phyloP scores from a whole-genome alignment of 2,797 vertebrate species.

The Pseudochaenichthys georgianus region DNA sequence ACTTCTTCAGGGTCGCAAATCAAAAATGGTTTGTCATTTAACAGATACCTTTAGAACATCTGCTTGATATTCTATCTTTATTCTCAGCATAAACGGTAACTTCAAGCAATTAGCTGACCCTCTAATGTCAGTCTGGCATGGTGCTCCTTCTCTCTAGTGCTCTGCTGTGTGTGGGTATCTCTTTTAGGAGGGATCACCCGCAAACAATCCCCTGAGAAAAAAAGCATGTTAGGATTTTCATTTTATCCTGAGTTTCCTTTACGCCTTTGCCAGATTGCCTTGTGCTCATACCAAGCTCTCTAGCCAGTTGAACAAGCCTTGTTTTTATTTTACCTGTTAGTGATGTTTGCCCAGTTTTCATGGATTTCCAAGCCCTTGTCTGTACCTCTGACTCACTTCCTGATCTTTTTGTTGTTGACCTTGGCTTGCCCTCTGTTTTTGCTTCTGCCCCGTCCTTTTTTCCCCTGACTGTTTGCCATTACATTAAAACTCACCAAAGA shows the following conservation, averaged over 20 bases:
- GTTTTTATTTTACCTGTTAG: not conserved
- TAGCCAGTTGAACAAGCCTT: not conserved
- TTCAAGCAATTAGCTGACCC: not conserved
- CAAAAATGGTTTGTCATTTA: not conserved
- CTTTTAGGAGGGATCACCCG: not conserved
- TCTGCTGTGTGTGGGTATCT: no score
- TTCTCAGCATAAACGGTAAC: not conserved
- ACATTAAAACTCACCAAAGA: not conserved
- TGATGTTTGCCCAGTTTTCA: not conserved
- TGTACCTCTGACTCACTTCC: not conserved
- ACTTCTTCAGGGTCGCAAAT: no score
- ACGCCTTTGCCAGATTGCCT: not conserved
- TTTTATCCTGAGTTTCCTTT: not conserved
- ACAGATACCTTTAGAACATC: not conserved
- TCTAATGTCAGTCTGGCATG: not conserved
- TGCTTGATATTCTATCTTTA: slow-evolving; percentile 2
- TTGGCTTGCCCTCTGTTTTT: not conserved
- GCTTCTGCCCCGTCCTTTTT: not conserved
- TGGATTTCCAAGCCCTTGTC: not conserved
- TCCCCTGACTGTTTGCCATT: not conserved
- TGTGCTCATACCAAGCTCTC: not conserved
- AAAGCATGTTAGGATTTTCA: not conserved
- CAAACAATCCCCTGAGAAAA: not conserved
- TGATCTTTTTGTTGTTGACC: not conserved
- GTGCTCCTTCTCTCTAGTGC: not conserved